Percentiles rank a stretch among this genome's conserved stretches.
Evolutionary conservation across 2,888 invertebrate genomes (phyloP).

Genomic region (Parnassius glacialis): DNA sequence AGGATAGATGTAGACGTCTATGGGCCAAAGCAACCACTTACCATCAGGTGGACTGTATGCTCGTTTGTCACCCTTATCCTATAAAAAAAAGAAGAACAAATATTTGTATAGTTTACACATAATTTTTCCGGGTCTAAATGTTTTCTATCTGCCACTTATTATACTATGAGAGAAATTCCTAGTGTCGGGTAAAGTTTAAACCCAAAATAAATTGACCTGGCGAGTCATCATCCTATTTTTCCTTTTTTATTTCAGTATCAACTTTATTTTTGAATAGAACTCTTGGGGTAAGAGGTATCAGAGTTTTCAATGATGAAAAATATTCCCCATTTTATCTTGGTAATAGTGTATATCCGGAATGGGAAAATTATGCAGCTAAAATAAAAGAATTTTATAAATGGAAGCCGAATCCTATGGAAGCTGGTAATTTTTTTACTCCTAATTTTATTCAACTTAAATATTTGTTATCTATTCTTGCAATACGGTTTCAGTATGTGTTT

Average conservation of each 20-base stretch:
- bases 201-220: no score
- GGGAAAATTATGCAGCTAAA: slow-evolving; percentile 28
- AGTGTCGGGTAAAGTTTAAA: no score
- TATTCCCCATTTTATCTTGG: slow-evolving; percentile 7
- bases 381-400: slow-evolving; percentile 30
- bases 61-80: no score
- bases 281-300: slow-evolving; percentile 16
- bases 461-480: background rate
- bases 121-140: no score
- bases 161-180: no score
- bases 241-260: slow-evolving; percentile 32
- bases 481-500: background rate
- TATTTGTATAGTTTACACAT: no score
- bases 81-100: no score
- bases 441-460: background rate
- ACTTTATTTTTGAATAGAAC: slow-evolving; percentile 33
- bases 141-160: no score
- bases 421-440: slow-evolving; percentile 38
- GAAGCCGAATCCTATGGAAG: slow-evolving; percentile 39
- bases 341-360: slow-evolving; percentile 25
- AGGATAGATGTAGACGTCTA: no score
- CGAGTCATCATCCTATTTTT: background rate
- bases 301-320: slow-evolving; percentile 16
- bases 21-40: no score
- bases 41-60: no score